Percentiles rank a stretch among this genome's conserved stretches.
phyloP scores from a whole-genome alignment of 2,113 vertebrate species.

The Cyrtonyx montezumae region DNA sequence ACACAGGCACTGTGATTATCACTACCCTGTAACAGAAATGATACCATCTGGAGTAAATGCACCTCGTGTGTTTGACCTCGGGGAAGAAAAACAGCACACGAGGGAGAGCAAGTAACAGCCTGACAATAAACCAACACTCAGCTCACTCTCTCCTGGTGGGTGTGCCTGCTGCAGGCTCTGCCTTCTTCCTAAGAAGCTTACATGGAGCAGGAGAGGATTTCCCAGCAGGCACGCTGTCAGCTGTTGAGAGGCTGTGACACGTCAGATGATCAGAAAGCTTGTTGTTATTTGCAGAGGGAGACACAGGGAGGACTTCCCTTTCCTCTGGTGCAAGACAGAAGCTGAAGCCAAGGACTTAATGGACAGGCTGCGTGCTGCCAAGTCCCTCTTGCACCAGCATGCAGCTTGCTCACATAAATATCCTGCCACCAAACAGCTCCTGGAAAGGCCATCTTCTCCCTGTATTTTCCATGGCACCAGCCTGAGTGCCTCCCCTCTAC shows the following conservation, averaged over 20 bases:
- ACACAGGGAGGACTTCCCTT: not conserved
- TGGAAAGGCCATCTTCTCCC: not conserved
- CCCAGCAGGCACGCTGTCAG: not conserved
- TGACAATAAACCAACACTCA: not conserved
- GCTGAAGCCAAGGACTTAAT: not conserved
- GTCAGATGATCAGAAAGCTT: not conserved
- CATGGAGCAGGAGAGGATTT: not conserved
- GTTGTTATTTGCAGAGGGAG: fast-evolving
- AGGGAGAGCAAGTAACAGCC: not conserved
- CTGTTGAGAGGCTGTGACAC: fast-evolving
- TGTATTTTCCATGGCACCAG: not conserved
- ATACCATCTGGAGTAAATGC: not conserved
- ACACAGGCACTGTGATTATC: not conserved
- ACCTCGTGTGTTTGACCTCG: not conserved
- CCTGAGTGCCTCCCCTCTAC: not conserved
- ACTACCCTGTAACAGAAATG: not conserved
- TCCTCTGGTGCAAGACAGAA: not conserved
- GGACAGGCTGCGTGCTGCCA: fast-evolving
- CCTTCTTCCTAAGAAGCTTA: not conserved
- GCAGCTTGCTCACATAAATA: fast-evolving
- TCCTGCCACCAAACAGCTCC: not conserved
- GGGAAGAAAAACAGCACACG: not conserved
- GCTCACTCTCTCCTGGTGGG: not conserved
- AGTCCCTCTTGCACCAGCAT: not conserved
- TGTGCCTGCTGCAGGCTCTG: not conserved